phyloP scores from a whole-genome alignment of 2,888 invertebrate species.

The Drosophila koepferae region DNA sequence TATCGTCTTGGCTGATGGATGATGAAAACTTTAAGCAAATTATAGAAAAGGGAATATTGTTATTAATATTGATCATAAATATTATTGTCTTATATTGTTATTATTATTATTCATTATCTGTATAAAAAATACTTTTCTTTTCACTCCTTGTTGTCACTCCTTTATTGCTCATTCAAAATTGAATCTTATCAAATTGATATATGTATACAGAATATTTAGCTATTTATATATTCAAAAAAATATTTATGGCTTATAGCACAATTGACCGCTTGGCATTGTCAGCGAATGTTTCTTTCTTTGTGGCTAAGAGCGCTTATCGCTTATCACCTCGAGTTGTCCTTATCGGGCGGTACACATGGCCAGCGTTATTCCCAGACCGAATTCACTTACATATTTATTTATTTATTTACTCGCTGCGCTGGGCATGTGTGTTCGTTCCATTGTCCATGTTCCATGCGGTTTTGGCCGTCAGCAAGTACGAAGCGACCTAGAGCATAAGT shows the following conservation, averaged over 20 bases:
- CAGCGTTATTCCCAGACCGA: conserved; percentile 49
- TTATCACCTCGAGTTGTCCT: conserved; percentile 5
- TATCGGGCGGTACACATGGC: conserved; percentile 23
- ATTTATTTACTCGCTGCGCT: conserved; percentile 20
- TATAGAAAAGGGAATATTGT: background rate
- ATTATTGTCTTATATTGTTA: background rate
- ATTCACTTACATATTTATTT: conserved; percentile 21
- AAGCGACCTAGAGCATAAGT: conserved; percentile 31
- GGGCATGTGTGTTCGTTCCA: conserved; percentile 31
- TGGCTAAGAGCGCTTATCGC: conserved; percentile 46
- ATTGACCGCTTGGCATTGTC: conserved; percentile 33
- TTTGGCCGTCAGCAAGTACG: conserved; percentile 13
- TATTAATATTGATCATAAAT: background rate
- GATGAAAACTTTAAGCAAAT: background rate
- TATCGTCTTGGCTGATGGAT: conserved; percentile 32
- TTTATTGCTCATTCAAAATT: background rate
- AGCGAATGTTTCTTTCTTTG: conserved; percentile 37
- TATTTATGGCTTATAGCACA: conserved; percentile 14
- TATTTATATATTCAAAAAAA: background rate
- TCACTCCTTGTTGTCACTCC: too few relatives aligned
- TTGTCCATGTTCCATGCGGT: conserved; percentile 12
- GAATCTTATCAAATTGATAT: background rate
- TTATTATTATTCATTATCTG: background rate
- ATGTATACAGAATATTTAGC: background rate
- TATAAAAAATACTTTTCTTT: too few relatives aligned